phyloP scores from a whole-genome alignment of 2,888 invertebrate species.

The Lumbricus terrestris region DNA sequence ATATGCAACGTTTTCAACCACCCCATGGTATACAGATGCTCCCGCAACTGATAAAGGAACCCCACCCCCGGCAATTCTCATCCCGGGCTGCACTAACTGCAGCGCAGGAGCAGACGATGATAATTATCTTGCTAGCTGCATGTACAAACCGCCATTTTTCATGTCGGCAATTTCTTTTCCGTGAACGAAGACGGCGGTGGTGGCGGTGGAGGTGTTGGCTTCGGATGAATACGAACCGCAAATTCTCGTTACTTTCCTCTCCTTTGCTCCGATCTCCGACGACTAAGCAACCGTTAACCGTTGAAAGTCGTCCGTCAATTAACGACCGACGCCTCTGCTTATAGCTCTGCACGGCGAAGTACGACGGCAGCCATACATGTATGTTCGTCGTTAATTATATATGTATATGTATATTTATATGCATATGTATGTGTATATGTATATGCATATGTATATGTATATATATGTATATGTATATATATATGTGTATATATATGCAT shows the following conservation, averaged over 20 bases:
- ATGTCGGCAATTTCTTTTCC: neutral
- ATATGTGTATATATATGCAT: no score
- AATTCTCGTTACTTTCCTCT: constrained; percentile 15
- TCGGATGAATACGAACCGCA: neutral
- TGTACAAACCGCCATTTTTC: neutral
- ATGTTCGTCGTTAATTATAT: neutral
- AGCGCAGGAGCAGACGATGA: neutral
- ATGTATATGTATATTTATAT: no score
- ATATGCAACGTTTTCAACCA: no score
- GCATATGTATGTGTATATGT: no score
- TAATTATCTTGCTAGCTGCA: neutral
- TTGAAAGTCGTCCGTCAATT: neutral
- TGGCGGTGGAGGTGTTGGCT: neutral
- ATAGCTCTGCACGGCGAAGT: neutral
- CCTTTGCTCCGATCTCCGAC: neutral
- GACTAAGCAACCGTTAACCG: neutral
- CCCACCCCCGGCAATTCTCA: no score
- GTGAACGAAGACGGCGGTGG: no score
- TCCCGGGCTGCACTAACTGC: no score
- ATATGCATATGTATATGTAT: no score
- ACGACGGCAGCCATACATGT: neutral
- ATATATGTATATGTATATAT: no score
- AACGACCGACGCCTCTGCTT: neutral
- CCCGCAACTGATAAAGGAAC: no score
- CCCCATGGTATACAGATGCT: no score